phyloP scores from a whole-genome alignment of 2,888 invertebrate genomes.

The Ypsolopha sequella region DNA sequence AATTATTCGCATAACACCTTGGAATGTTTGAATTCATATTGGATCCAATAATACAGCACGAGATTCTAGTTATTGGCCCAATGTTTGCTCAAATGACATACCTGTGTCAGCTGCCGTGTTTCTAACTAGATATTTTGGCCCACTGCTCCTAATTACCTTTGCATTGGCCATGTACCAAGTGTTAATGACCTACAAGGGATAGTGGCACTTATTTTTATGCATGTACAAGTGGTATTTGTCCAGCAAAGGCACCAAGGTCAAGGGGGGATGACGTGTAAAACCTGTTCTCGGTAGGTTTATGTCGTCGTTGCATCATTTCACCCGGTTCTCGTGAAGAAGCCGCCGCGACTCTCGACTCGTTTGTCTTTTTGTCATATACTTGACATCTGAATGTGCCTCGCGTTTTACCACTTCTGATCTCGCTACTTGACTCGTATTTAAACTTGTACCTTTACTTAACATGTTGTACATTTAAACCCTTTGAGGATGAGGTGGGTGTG shows the following conservation, averaged over 20 bases:
- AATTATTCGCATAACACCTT: too few species aligned
- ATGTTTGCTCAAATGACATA: background rate
- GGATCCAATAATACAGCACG: background rate
- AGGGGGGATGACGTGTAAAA: background rate
- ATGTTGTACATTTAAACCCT: too few species aligned
- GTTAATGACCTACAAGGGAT: constrained; percentile 32
- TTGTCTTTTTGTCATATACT: background rate
- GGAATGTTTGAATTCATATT: background rate
- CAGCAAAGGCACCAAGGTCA: background rate
- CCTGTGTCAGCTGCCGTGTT: constrained; percentile 2
- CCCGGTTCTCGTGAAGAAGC: background rate
- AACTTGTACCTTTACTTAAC: too few species aligned
- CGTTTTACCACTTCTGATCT: background rate
- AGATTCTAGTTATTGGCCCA: background rate
- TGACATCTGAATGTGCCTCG: background rate
- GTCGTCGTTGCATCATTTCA: background rate
- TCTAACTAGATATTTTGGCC: constrained; percentile 47
- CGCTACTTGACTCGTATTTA: background rate
- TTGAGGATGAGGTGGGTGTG: too few species aligned
- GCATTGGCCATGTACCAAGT: constrained; percentile 62
- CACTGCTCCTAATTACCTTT: constrained; percentile 45
- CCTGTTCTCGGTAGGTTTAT: background rate
- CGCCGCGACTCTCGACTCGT: background rate
- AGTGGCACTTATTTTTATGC: background rate
- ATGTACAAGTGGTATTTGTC: background rate